phyloP scores from a whole-genome alignment of 2,888 invertebrate genomes.

The Macaria notata region DNA sequence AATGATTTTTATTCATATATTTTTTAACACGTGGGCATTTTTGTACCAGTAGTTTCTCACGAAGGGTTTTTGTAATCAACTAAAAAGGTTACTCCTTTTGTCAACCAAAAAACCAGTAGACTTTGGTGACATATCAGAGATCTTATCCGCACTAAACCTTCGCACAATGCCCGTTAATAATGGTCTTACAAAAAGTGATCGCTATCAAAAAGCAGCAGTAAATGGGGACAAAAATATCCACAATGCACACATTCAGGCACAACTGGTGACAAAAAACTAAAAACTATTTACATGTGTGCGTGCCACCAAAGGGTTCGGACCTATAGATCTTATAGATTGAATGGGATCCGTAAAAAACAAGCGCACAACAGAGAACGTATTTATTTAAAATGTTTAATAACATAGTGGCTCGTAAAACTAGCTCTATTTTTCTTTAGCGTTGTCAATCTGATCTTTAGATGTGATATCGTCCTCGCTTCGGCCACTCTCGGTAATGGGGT shows the following conservation, averaged over 20 bases:
- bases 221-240: slow-evolving; percentile 74
- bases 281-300: slow-evolving; percentile 57
- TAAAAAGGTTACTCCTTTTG: slow-evolving; percentile 71
- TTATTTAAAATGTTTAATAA: slow-evolving; percentile 79
- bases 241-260: slow-evolving; percentile 58
- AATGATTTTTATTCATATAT: slow-evolving; percentile 33
- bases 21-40: slow-evolving; percentile 31
- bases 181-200: slow-evolving; percentile 76
- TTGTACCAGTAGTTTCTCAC: slow-evolving; percentile 49
- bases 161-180: slow-evolving; percentile 76
- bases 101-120: slow-evolving; percentile 59
- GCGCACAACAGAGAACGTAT: slow-evolving; percentile 56
- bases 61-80: slow-evolving; percentile 55
- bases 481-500: slow-evolving; percentile 79
- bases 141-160: slow-evolving; percentile 77
- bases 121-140: slow-evolving; percentile 77
- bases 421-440: slow-evolving; percentile 67
- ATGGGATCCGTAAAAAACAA: slow-evolving; percentile 67
- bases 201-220: slow-evolving; percentile 73
- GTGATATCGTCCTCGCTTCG: slow-evolving; percentile 71
- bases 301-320: slow-evolving; percentile 70
- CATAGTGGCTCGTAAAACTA: slow-evolving; percentile 75
- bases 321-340: slow-evolving; percentile 65
- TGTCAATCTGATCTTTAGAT: slow-evolving; percentile 76
- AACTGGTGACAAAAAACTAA: slow-evolving; percentile 64